Conservation (phyloP, 2,113 vertebrate species). For the Eurystomus gularis region DNA sequence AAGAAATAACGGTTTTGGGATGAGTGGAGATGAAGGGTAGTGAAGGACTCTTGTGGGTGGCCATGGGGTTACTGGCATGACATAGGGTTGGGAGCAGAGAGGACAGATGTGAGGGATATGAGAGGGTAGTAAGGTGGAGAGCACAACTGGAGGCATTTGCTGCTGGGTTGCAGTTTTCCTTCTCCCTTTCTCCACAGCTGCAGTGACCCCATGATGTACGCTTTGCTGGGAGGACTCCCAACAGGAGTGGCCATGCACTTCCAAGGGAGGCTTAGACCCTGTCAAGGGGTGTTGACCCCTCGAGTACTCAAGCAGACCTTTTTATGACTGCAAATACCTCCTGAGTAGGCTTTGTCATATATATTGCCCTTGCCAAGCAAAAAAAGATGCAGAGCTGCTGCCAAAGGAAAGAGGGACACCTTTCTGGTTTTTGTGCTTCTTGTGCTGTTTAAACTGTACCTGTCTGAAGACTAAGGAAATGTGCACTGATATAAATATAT, state of each 20-base stretch:
- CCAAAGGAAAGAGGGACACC: not conserved
- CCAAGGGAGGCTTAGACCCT: not conserved
- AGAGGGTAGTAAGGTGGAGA: not conserved
- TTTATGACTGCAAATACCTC: not conserved
- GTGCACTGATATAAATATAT: not conserved
- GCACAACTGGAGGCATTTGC: not conserved
- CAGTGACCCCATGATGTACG: not conserved
- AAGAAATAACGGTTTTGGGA: not conserved
- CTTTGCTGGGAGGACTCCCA: not conserved
- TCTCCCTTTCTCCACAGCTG: not conserved
- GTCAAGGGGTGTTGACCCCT: accelerated
- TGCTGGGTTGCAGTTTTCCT: not conserved
- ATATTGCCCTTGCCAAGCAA: not conserved
- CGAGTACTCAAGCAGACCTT: not conserved
- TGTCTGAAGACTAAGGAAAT: not conserved
- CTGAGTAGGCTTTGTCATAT: not conserved
- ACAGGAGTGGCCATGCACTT: not conserved
- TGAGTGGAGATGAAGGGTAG: not conserved
- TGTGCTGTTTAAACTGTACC: not conserved
- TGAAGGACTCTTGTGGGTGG: not conserved
- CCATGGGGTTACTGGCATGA: not conserved
- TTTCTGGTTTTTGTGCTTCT: not conserved
- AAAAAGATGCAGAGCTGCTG: not conserved
- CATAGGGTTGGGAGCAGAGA: not conserved
- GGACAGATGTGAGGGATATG: accelerated